Evolutionary conservation across 2,888 invertebrate species (phyloP), one percentile per base, ranked within the genome.

Genomic region (Bimastos eiseni): DNA sequence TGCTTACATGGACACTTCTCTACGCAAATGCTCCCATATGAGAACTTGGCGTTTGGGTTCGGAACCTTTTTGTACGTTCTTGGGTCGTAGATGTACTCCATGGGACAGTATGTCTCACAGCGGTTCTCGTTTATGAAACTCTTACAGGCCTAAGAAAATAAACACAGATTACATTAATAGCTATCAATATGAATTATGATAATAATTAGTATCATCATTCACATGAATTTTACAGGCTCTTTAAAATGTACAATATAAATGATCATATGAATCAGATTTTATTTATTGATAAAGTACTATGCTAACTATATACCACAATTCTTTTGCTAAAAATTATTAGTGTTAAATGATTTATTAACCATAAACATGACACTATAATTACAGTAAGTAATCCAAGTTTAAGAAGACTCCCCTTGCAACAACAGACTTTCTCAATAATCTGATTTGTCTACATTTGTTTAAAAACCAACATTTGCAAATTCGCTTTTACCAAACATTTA

Each of bases 111-210:
- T 94, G 98, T 97, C 91, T 98, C 98, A 95, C 99, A 99, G 36
- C 97, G 97, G n/a, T 98, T 98, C 94, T 98, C 98, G 94, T 99
- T 98, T 95, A 97, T 97, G 95, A 98, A 99, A 95, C 98, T 98
- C 93, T 97, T 97, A 95, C 99, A 99, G 0, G 99, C 98, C 96
- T 96, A 94, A 37, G 36, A 19, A 89, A 89, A 89, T 41, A 33
- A 37, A 89, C 41, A 41, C 3, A 33, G 24, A 44, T 89, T 38
- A 41, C 30, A 38, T 34, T 30, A 89, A 89, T 44, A 30, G 34
- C 17, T 89, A 41, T 89, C 34, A 89, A 19, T 33, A 89, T 89
- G 24, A 24, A 89, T 41, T 89, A 89, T 24, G 30, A 70, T 70
- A 8, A 70, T 70, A n/a, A 70, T 70, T 70, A n/a, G 6, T n/a